phyloP scores from a whole-genome alignment of 2,113 vertebrate species.

The Erinaceus europaeus region DNA sequence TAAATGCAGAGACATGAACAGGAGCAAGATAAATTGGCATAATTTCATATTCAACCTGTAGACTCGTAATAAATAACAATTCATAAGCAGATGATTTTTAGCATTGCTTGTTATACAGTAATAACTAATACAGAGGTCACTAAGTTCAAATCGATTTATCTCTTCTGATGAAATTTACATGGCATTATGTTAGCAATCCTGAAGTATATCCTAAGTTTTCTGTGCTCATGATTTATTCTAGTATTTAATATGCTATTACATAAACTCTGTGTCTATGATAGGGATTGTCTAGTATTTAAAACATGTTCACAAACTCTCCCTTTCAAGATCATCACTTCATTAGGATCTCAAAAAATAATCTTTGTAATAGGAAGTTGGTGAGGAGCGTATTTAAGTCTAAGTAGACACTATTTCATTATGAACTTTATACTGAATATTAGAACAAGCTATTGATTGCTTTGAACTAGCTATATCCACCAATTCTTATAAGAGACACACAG shows the following conservation, averaged over 20 bases:
- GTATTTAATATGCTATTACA: neutral
- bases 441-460: neutral
- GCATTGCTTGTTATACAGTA: neutral
- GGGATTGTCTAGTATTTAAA: neutral
- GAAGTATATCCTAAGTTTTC: neutral
- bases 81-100: neutral
- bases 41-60: neutral
- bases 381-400: too few relatives aligned
- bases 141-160: neutral
- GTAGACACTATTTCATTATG: too few relatives aligned
- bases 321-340: neutral
- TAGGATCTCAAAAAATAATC: neutral
- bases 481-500: neutral
- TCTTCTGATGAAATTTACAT: neutral
- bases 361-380: neutral
- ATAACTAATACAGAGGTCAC: neutral
- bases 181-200: neutral
- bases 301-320: neutral
- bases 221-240: neutral
- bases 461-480: neutral
- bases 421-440: too few relatives aligned
- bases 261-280: neutral
- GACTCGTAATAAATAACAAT: neutral
- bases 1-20: neutral
- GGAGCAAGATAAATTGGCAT: neutral